Percentiles rank a stretch among this genome's conserved stretches.
Evolutionary conservation across 2,888 invertebrate genomes (phyloP).

Genomic region (Camptogramma bilineatum): DNA sequence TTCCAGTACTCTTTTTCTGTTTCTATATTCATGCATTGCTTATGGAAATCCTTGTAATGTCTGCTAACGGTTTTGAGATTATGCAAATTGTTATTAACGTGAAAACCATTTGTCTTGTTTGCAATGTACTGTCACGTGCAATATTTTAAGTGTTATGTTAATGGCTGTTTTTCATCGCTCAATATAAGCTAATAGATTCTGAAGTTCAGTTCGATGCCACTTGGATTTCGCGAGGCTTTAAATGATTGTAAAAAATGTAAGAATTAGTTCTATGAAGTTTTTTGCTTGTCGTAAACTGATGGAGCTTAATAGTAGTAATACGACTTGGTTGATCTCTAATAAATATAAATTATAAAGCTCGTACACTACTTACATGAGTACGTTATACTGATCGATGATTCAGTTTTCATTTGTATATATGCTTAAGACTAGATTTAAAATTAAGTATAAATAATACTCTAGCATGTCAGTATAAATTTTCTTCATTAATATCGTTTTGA

Average conservation of each 20-base stretch:
- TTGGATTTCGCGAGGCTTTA: background rate
- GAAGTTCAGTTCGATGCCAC: background rate
- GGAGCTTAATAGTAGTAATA: too few relatives aligned
- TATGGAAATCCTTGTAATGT: conserved; percentile 21
- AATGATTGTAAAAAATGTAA: background rate
- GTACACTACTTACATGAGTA: too few relatives aligned
- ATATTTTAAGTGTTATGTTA: background rate
- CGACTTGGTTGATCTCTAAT: background rate
- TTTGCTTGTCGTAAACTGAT: too few relatives aligned
- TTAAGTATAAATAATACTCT: too few relatives aligned
- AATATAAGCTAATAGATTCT: background rate
- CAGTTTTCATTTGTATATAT: too few relatives aligned
- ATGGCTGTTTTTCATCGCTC: background rate
- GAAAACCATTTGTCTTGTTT: conserved; percentile 10
- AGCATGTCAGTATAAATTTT: too few relatives aligned
- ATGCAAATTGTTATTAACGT: conserved; percentile 15
- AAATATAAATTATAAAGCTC: too few relatives aligned
- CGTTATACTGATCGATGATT: too few relatives aligned
- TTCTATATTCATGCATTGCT: conserved; percentile 9
- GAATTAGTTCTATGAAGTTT: too few relatives aligned
- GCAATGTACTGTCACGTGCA: conserved; percentile 5
- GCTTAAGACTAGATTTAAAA: too few relatives aligned
- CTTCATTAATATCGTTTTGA: background rate
- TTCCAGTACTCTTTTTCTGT: background rate
- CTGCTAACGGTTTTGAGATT: conserved; percentile 25